Evolutionary conservation across 2,888 invertebrate species (phyloP).

Genomic region (Aethes cnicana): DNA sequence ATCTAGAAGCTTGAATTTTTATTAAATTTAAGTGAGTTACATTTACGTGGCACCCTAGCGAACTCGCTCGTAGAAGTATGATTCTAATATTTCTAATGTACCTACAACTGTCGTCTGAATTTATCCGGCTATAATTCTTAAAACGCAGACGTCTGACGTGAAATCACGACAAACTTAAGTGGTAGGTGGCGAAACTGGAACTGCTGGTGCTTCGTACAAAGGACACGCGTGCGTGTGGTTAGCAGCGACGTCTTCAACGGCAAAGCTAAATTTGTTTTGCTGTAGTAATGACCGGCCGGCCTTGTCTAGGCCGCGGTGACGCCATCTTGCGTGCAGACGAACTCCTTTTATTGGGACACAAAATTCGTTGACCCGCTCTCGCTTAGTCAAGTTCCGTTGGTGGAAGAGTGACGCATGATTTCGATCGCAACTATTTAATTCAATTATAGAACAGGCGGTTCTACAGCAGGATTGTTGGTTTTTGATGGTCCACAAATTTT

Average conservation of each 20-base stretch:
- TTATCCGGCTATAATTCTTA: not conserved
- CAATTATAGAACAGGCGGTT: conserved; percentile 52
- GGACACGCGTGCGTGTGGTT: no score
- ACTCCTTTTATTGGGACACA: conserved; percentile 71
- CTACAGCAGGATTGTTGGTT: conserved; percentile 36
- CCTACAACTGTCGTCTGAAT: no score
- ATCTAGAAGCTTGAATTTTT: no score
- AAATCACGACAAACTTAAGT: conserved; percentile 12
- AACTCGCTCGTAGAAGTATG: no score
- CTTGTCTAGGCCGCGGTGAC: conserved; percentile 82
- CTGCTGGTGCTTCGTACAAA: not conserved
- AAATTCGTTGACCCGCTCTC: conserved; percentile 63
- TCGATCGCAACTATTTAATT: conserved; percentile 43
- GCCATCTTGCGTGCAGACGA: conserved; percentile 74
- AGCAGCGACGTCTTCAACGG: conserved; percentile 61
- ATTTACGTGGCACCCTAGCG: no score
- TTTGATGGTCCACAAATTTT: conserved; percentile 30
- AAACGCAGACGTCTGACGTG: conserved; percentile 18
- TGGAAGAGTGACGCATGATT: conserved; percentile 48
- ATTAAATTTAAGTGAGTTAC: no score
- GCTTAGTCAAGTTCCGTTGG: conserved; percentile 33
- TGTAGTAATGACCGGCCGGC: conserved; percentile 78
- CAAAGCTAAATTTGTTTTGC: conserved; percentile 56
- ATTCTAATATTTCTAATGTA: no score
- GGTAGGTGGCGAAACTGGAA: not conserved